Percentiles rank a stretch among this genome's conserved stretches.
Evolutionary conservation across 2,113 vertebrate genomes (phyloP).

Genomic region (Rallus limicola): DNA sequence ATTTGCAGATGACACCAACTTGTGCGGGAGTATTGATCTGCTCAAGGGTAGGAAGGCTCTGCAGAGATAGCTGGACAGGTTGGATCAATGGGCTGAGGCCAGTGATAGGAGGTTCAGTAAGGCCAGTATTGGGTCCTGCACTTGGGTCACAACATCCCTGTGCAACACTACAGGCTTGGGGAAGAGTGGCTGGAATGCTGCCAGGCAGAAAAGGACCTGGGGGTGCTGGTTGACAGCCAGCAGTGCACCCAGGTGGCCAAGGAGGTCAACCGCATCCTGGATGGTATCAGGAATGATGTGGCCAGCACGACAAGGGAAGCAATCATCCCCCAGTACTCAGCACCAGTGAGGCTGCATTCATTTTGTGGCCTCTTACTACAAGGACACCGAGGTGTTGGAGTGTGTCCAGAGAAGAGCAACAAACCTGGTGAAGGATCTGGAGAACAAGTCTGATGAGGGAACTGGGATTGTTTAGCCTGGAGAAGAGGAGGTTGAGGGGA

Average conservation of each 20-base stretch:
- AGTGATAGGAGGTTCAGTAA: rapidly evolving
- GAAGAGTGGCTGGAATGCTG: neutral
- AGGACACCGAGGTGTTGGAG: neutral
- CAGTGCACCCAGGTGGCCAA: neutral
- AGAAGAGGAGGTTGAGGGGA: neutral
- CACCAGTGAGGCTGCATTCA: neutral
- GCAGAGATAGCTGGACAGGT: neutral
- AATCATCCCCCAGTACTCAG: rapidly evolving
- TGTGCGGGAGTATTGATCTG: neutral
- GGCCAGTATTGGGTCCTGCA: neutral
- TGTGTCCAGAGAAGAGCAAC: neutral
- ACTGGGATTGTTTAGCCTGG: neutral
- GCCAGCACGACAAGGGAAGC: neutral
- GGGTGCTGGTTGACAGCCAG: rapidly evolving
- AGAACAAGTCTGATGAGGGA: neutral
- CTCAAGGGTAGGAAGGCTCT: neutral
- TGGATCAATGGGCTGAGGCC: rapidly evolving
- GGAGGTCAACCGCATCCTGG: neutral
- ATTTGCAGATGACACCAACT: neutral
- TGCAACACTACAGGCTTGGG: rapidly evolving
- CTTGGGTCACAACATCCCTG: no score
- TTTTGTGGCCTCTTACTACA: neutral
- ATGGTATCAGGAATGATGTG: rapidly evolving
- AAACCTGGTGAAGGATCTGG: neutral
- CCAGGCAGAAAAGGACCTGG: rapidly evolving